These are phyloP conservation scores for Rhopalosiphum nymphaeae DNA, from an alignment of 2,888 invertebrate species.

Conservation along the genomic window DNA sequence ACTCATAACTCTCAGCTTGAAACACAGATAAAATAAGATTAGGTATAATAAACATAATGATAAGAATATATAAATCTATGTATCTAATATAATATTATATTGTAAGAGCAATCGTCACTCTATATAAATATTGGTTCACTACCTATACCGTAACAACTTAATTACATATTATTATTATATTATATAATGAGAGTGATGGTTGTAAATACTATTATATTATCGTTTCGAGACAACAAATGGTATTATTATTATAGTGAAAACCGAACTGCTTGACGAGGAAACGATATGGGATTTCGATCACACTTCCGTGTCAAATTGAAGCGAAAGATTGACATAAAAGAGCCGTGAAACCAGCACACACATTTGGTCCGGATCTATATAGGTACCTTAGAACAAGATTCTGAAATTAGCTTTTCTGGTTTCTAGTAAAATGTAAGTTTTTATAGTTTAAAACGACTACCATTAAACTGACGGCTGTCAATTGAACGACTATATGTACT, in stretches of 20 bases:
- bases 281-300: constrained; percentile 42
- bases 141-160: not conserved
- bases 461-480: not conserved
- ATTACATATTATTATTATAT: not conserved
- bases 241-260: not conserved
- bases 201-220: not conserved
- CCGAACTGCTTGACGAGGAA: not conserved
- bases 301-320: constrained; percentile 21
- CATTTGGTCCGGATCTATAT: not conserved
- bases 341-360: not conserved
- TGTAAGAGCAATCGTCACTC: not conserved
- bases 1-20: not conserved
- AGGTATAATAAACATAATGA: not conserved
- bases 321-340: constrained; percentile 32
- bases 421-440: not conserved
- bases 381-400: not conserved
- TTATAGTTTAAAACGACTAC: not conserved
- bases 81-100: not conserved
- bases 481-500: not conserved
- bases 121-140: not conserved
- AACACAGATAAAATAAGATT: not conserved
- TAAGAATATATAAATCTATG: not conserved
- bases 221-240: not conserved
- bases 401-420: constrained; percentile 15
- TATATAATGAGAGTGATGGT: not conserved